Evolutionary conservation across 2,888 invertebrate species (phyloP).

Genomic region (Oscheius myriophilus): DNA sequence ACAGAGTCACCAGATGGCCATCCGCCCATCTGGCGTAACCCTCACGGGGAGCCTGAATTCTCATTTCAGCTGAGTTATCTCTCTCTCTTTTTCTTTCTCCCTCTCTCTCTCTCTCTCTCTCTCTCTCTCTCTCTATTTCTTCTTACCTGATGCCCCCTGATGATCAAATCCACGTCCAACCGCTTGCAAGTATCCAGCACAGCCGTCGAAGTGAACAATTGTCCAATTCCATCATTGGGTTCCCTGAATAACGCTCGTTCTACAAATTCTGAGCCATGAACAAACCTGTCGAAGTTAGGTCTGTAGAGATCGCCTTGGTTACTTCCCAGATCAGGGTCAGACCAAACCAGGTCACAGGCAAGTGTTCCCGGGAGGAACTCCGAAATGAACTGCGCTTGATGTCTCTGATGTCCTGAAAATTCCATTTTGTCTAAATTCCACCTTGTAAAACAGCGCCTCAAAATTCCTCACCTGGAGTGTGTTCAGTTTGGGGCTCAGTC

Average conservation of each 20-base stretch:
- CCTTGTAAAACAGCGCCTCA: background rate
- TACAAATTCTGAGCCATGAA: background rate
- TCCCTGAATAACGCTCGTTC: slow-evolving; percentile 20
- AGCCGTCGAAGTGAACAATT: slow-evolving; percentile 39
- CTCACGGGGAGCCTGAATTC: slow-evolving; percentile 47
- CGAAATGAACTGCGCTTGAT: slow-evolving; percentile 47
- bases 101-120: too few relatives aligned
- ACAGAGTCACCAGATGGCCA: slow-evolving; percentile 45
- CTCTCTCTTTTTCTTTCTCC: too few relatives aligned
- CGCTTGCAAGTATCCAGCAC: slow-evolving; percentile 37
- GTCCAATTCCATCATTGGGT: slow-evolving; percentile 48
- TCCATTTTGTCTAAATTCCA: background rate
- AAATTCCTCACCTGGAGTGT: slow-evolving; percentile 9
- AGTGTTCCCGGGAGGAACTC: slow-evolving; percentile 47
- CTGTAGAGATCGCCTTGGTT: background rate
- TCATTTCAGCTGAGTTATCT: too few relatives aligned
- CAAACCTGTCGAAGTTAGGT: slow-evolving; percentile 18
- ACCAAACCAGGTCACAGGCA: slow-evolving; percentile 49
- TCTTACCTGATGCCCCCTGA: slow-evolving; percentile 35
- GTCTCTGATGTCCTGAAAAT: slow-evolving; percentile 37
- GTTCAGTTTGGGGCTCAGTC: slow-evolving; percentile 48
- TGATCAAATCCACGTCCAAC: slow-evolving; percentile 44
- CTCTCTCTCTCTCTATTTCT: too few relatives aligned
- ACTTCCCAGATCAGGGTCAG: slow-evolving; percentile 15
- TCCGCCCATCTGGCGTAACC: slow-evolving; percentile 51